Conservation (phyloP, 2,888 invertebrate genomes). For the Allacma fusca region DNA sequence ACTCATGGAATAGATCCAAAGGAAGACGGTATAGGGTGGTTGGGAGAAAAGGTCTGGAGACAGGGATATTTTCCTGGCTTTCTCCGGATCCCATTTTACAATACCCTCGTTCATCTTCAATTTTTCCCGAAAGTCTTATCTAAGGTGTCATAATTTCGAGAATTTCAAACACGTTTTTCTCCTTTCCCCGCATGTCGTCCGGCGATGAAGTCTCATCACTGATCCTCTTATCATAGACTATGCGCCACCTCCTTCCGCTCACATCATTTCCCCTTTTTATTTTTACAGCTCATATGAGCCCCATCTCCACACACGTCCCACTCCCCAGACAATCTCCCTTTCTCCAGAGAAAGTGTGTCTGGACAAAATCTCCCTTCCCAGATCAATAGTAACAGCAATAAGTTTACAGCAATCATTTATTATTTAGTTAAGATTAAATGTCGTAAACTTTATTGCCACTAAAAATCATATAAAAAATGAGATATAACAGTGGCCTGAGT, state of each 20-base stretch:
- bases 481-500: not conserved
- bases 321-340: not conserved
- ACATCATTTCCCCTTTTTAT: not conserved
- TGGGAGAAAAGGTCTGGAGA: too few relatives aligned
- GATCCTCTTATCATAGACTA: slow-evolving; percentile 38
- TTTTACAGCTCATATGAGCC: not conserved
- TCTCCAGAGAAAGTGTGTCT: not conserved
- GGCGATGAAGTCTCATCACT: slow-evolving; percentile 17
- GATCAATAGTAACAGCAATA: slow-evolving; percentile 8
- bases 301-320: slow-evolving; percentile 4
- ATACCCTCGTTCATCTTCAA: slow-evolving; percentile 49
- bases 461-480: not conserved
- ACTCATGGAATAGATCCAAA: too few relatives aligned
- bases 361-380: not conserved
- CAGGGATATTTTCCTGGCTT: too few relatives aligned
- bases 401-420: slow-evolving; percentile 16
- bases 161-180: slow-evolving; percentile 43
- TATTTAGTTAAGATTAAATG: slow-evolving; percentile 16
- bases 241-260: not conserved
- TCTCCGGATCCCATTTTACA: slow-evolving; percentile 42
- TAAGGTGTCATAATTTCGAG: slow-evolving; percentile 46
- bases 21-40: too few relatives aligned
- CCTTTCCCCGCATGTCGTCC: not conserved
- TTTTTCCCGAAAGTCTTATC: slow-evolving; percentile 46
- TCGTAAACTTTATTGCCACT: slow-evolving; percentile 9